Evolutionary conservation across 2,797 vertebrate genomes (phyloP).

Genomic region (Mergus octosetaceus): DNA sequence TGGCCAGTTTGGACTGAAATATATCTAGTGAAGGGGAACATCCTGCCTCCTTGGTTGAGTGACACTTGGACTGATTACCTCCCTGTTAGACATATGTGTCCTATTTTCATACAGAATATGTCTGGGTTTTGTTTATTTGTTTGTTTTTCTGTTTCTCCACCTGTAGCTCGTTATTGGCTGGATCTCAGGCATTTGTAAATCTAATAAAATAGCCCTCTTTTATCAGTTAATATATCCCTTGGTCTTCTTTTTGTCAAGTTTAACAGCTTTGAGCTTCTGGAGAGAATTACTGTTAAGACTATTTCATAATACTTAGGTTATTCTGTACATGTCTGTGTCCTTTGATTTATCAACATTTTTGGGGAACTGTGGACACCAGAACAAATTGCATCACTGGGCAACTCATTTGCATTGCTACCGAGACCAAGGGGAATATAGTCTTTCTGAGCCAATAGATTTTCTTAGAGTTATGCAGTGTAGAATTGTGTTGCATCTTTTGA

Average conservation of each 20-base stretch:
- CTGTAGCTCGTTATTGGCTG: not conserved
- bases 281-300: not conserved
- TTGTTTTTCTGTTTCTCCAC: not conserved
- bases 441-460: not conserved
- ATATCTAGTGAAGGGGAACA: not conserved
- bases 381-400: not conserved
- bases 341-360: not conserved
- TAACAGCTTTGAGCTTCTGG: not conserved
- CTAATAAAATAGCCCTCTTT: not conserved
- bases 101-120: not conserved
- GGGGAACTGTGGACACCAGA: not conserved
- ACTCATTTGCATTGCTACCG: not conserved
- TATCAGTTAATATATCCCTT: not conserved
- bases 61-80: not conserved
- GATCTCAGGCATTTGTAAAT: not conserved
- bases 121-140: not conserved
- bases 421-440: not conserved
- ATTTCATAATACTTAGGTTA: not conserved
- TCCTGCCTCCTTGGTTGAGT: not conserved
- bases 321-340: not conserved
- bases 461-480: not conserved
- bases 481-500: not conserved
- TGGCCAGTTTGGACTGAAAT: not conserved
- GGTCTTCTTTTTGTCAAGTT: not conserved
- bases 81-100: not conserved